Evolutionary conservation across 37 sponge, comb jelly and placozoan species (phyloP).

Genomic region (Spongilla lacustris): DNA sequence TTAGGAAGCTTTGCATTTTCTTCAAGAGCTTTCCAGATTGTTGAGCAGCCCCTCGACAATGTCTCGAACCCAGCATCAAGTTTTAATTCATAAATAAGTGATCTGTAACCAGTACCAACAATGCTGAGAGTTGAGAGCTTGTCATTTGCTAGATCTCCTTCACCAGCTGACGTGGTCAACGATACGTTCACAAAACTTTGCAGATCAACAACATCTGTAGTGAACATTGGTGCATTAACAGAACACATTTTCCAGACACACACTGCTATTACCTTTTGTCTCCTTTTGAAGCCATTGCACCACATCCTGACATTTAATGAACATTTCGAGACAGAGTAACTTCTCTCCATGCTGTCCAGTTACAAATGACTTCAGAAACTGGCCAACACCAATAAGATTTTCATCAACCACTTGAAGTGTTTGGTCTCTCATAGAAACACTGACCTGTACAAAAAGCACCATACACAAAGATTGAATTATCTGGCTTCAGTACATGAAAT

Average conservation of each 20-base stretch:
- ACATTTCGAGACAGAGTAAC: conserved; percentile 27
- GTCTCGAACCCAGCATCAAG: conserved; percentile 7
- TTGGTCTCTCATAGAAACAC: conserved; percentile 47
- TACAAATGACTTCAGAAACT: conserved; percentile 35
- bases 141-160: conserved; percentile 54
- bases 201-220: neutral
- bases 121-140: conserved; percentile 55
- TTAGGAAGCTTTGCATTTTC: conserved; percentile 26
- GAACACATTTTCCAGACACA: neutral
- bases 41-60: conserved; percentile 17
- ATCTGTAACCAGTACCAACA: conserved; percentile 53
- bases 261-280: conserved; percentile 37
- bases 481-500: no score
- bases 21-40: conserved; percentile 53
- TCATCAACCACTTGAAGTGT: conserved; percentile 21
- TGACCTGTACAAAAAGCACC: conserved; percentile 12
- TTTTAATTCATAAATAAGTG: conserved; percentile 51
- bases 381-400: conserved; percentile 12
- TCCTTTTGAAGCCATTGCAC: conserved; percentile 56
- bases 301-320: conserved; percentile 27
- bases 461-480: no score
- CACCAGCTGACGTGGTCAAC: conserved; percentile 63
- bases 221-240: neutral
- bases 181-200: conserved; percentile 68
- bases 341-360: neutral